Evolutionary conservation across 1,140 invertebrate species (phyloP).

Genomic region (Laodelphax striatellus): DNA sequence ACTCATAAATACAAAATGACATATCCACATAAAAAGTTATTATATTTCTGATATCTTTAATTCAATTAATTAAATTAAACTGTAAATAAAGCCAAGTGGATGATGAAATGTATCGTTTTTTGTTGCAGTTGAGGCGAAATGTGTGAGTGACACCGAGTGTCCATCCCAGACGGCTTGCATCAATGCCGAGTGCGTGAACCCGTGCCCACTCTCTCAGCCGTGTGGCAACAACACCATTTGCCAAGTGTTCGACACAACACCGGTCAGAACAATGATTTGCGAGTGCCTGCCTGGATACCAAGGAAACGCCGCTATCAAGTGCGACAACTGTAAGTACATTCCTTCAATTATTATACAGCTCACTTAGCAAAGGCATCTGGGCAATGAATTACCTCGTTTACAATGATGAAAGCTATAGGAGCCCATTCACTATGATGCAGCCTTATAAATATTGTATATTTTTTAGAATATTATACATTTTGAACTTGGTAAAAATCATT

Average conservation of each 20-base stretch:
- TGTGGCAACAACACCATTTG: constrained; percentile 74
- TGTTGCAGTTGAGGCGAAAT: constrained; percentile 41
- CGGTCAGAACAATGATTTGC: constrained; percentile 79
- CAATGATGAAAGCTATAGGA: too few species aligned
- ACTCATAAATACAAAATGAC: too few species aligned
- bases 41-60: too few species aligned
- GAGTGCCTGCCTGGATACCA: constrained; percentile 73
- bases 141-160: constrained; percentile 68
- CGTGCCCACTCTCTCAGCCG: constrained; percentile 64
- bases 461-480: too few species aligned
- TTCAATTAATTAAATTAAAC: too few species aligned
- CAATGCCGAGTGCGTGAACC: constrained; percentile 67
- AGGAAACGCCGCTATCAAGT: constrained; percentile 66
- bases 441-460: too few species aligned
- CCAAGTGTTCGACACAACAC: constrained; percentile 63
- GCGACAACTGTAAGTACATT: constrained; percentile 48
- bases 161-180: constrained; percentile 72
- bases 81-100: too few species aligned
- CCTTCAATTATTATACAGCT: background rate
- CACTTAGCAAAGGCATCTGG: too few species aligned
- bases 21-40: too few species aligned
- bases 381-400: too few species aligned
- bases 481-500: too few species aligned
- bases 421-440: too few species aligned
- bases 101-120: background rate